Evolutionary conservation across 2,888 invertebrate species (phyloP).

Genomic region (Chrysodeixis includens): DNA sequence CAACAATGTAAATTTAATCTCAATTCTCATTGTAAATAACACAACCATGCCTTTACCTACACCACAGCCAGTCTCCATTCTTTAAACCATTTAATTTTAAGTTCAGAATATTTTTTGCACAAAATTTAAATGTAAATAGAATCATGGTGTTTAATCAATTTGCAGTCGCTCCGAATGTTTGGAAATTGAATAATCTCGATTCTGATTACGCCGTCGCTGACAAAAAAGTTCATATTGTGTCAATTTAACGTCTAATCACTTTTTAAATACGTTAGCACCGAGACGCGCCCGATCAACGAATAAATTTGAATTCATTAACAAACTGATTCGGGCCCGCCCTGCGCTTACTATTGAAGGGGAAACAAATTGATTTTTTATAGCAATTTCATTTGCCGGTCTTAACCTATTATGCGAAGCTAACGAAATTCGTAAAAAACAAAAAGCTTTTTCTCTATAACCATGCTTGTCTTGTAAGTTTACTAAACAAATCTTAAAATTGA

Average conservation of each 20-base stretch:
- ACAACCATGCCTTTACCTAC: slow-evolving; percentile 59
- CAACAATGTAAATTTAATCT: slow-evolving; percentile 87
- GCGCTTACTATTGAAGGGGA: slow-evolving; percentile 81
- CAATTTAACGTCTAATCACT: slow-evolving; percentile 89
- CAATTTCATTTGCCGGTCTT: slow-evolving; percentile 39
- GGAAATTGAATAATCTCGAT: slow-evolving; percentile 85
- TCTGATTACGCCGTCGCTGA: slow-evolving; percentile 78
- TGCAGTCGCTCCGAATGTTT: slow-evolving; percentile 62
- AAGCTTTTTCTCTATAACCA: not conserved
- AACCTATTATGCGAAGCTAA: slow-evolving; percentile 27
- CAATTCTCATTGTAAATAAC: slow-evolving; percentile 78
- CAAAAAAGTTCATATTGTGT: slow-evolving; percentile 89
- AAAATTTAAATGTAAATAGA: slow-evolving; percentile 53
- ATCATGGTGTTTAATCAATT: slow-evolving; percentile 61
- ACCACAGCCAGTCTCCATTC: slow-evolving; percentile 26
- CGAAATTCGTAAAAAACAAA: slow-evolving; percentile 8
- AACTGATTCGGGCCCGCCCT: slow-evolving; percentile 79
- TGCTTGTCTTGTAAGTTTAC: too few species aligned
- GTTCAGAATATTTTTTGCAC: slow-evolving; percentile 13
- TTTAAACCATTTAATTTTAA: slow-evolving; percentile 27
- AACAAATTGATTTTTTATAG: slow-evolving; percentile 80
- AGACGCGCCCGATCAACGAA: slow-evolving; percentile 84
- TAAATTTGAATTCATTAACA: slow-evolving; percentile 88
- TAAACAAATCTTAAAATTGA: not conserved
- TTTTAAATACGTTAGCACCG: slow-evolving; percentile 87